phyloP scores from a whole-genome alignment of 2,113 vertebrate species.

The Grammatotria lemairii region DNA sequence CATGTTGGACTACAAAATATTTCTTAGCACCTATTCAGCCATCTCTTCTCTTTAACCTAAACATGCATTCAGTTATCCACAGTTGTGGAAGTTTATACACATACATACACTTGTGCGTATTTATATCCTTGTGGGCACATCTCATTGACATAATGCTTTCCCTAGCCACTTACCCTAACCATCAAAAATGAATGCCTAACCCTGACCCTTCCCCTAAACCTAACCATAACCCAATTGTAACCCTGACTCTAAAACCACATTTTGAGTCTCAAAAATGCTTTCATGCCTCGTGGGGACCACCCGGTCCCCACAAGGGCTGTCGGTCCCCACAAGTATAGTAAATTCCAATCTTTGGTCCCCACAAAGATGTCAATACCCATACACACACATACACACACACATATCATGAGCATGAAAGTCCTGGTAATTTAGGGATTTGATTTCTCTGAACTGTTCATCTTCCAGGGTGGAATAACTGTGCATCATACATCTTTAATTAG shows the following conservation, averaged over 20 bases:
- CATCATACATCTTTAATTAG: background rate
- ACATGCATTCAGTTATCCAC: background rate
- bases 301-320: background rate
- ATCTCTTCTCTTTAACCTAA: background rate
- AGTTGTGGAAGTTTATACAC: background rate
- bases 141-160: background rate
- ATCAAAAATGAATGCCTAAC: background rate
- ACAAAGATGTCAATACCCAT: background rate
- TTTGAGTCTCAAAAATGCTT: background rate
- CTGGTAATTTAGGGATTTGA: background rate
- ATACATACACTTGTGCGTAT: background rate
- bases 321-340: background rate
- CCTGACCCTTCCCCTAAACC: background rate
- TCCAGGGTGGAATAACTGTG: background rate
- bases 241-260: background rate
- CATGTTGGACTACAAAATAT: background rate
- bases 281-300: background rate
- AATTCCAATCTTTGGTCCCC: background rate
- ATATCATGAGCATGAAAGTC: background rate
- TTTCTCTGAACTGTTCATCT: background rate
- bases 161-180: background rate
- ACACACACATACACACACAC: background rate
- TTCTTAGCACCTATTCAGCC: background rate
- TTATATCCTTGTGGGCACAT: background rate
- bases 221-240: background rate